phyloP scores from a whole-genome alignment of 2,113 vertebrate genomes.

The Pedetes capensis region DNA sequence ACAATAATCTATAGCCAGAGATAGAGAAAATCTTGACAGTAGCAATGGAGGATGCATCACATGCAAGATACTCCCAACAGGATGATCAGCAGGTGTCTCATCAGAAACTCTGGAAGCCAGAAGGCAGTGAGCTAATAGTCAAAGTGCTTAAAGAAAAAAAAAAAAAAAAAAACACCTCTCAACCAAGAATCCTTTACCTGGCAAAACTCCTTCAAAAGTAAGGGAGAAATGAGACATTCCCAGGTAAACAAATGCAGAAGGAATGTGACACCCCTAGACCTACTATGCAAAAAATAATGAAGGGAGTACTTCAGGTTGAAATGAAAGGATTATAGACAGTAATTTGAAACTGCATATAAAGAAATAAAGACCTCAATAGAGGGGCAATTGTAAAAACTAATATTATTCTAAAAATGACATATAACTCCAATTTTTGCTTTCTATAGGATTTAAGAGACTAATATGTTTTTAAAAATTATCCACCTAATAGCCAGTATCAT shows the following conservation, averaged over 20 bases:
- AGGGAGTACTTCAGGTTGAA: not conserved
- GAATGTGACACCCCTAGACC: not conserved
- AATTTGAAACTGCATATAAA: no score
- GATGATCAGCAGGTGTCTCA: not conserved
- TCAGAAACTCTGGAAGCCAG: not conserved
- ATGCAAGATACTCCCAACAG: no score
- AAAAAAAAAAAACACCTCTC: not conserved
- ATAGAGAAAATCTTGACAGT: no score
- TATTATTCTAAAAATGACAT: not conserved
- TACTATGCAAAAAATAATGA: not conserved
- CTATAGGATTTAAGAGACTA: not conserved
- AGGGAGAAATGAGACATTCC: not conserved
- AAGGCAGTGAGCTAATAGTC: no score
- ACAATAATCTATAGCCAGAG: no score
- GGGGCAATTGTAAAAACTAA: not conserved
- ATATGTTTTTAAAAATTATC: no score
- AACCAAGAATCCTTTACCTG: not conserved
- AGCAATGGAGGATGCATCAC: no score
- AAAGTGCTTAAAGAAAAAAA: not conserved
- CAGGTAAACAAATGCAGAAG: no score
- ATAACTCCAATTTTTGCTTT: not conserved
- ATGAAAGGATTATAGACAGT: not conserved
- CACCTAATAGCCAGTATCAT: not conserved
- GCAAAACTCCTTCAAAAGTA: not conserved
- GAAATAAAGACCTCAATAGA: not conserved